Percentiles rank a stretch among this genome's conserved stretches.
These are phyloP conservation scores for Prorops nasuta DNA, from an alignment of 1,140 invertebrate genomes.

Conservation along the genomic window DNA sequence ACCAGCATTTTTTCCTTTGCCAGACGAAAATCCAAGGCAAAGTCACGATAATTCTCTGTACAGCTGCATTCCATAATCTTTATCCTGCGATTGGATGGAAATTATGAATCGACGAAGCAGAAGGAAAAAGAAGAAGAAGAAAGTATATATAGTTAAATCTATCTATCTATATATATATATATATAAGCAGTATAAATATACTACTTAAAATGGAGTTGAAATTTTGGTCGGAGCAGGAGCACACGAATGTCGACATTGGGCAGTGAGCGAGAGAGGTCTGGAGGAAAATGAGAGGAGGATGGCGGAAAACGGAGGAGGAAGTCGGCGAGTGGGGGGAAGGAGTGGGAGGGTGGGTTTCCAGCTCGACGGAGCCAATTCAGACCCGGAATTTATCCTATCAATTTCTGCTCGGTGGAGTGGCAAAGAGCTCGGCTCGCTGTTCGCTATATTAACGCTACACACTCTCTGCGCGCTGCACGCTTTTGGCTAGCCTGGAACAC, in stretches of 20 bases:
- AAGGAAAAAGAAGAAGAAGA: background rate
- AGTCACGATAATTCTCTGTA: too few species aligned
- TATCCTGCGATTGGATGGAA: too few species aligned
- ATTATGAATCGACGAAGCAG: background rate
- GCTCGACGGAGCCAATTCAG: constrained; percentile 64
- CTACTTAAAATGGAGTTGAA: background rate
- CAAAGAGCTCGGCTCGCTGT: constrained; percentile 58
- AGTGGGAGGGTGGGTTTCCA: constrained; percentile 50
- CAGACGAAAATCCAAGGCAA: too few species aligned
- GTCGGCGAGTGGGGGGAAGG: constrained; percentile 23
- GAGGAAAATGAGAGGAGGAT: constrained; percentile 18
- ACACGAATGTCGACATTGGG: constrained; percentile 7
- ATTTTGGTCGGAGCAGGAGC: background rate
- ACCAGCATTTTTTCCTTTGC: too few species aligned
- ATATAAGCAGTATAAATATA: background rate
- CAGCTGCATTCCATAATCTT: too few species aligned
- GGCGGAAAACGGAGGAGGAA: constrained; percentile 4
- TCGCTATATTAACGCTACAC: constrained; percentile 55
- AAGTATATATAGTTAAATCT: background rate
- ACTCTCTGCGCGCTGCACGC: too few species aligned
- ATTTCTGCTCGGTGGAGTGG: constrained; percentile 66
- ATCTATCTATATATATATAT: too few species aligned
- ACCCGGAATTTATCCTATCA: constrained; percentile 67
- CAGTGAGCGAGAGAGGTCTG: constrained; percentile 24
- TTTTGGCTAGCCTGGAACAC: too few species aligned